These are phyloP conservation scores for Molossus alvarezi DNA, from an alignment of 2,797 vertebrate genomes.

Conservation along the genomic window DNA sequence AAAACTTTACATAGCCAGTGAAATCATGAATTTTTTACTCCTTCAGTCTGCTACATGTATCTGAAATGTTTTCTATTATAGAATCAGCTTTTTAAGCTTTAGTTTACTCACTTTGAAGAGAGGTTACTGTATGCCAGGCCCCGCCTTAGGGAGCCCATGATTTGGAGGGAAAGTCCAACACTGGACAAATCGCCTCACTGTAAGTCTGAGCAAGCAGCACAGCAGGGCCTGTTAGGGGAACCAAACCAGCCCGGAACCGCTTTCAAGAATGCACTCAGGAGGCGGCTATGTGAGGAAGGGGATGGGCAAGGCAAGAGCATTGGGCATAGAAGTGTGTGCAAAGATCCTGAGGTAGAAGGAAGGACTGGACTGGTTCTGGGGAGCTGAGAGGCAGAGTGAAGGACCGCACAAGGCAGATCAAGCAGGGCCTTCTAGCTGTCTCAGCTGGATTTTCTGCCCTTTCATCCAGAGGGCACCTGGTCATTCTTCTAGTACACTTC, in stretches of 20 bases:
- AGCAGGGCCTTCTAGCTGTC: neutral
- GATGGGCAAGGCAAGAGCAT: neutral
- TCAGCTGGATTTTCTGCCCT: neutral
- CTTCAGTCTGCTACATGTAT: neutral
- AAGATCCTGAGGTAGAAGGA: neutral
- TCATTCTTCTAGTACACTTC: neutral
- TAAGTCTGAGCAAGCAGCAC: neutral
- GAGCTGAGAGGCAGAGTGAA: neutral
- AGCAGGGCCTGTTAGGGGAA: too few species aligned
- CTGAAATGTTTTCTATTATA: slow-evolving; percentile 3
- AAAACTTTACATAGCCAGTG: neutral
- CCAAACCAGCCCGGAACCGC: neutral
- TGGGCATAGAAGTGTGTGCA: neutral
- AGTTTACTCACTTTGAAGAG: neutral
- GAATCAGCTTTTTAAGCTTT: neutral
- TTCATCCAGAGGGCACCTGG: neutral
- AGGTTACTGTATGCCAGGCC: neutral
- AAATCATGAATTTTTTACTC: neutral
- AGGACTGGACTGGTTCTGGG: neutral
- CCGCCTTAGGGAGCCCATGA: neutral
- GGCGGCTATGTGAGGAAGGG: neutral
- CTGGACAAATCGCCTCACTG: neutral
- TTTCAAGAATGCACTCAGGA: neutral
- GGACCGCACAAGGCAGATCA: neutral
- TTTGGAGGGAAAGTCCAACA: neutral